A percentile compares a stretch with the other conserved stretches of the same genome.
These are phyloP conservation scores for Rhagonycha lutea DNA, from an alignment of 2,888 invertebrate genomes.

Conservation along the genomic window DNA sequence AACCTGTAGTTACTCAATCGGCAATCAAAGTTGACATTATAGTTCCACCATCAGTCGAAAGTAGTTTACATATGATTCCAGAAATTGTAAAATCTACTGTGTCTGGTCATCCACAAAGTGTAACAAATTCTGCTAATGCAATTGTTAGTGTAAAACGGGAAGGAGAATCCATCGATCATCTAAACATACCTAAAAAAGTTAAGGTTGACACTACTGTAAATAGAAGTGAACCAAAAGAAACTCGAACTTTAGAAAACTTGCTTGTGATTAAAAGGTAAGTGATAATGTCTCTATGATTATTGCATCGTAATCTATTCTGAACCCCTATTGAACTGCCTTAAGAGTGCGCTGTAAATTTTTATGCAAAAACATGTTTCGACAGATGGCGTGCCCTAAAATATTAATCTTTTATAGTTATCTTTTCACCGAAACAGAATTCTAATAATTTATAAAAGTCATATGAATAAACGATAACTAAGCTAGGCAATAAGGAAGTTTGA, in stretches of 20 bases:
- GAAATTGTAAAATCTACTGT: neutral
- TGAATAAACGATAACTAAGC: no score
- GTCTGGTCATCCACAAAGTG: neutral
- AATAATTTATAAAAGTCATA: no score
- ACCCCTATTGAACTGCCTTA: no score
- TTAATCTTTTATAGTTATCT: no score
- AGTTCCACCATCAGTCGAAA: conserved; percentile 3
- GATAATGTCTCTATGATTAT: neutral
- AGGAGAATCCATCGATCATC: conserved; percentile 5
- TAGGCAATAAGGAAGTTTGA: no score
- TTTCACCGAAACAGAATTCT: no score
- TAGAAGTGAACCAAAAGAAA: neutral
- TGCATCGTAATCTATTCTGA: neutral
- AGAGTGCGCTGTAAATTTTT: no score
- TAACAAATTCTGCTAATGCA: neutral
- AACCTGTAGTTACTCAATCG: neutral
- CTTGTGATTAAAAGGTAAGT: neutral
- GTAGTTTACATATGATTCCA: neutral
- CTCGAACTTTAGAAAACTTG: neutral
- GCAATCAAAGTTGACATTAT: conserved; percentile 5
- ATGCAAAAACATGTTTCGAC: no score
- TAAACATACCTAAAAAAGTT: conserved; percentile 2
- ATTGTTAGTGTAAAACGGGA: conserved; percentile 2
- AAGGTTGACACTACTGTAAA: neutral
- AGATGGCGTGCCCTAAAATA: no score